Evolutionary conservation across 2,888 invertebrate genomes (phyloP).

Genomic region (Lasioglossum villosulum): DNA sequence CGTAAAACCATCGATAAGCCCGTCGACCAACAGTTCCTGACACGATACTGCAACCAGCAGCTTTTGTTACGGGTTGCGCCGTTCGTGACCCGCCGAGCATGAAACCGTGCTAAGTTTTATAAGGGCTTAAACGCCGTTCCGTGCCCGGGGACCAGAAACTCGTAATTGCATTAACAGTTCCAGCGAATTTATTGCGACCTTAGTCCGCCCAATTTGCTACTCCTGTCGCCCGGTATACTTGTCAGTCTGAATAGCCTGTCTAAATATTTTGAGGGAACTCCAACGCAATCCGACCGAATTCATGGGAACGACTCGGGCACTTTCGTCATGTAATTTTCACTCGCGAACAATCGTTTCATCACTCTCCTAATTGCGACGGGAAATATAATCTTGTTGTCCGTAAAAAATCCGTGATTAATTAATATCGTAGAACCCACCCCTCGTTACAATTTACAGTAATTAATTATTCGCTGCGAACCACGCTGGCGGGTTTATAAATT

Average conservation of each 20-base stretch:
- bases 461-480: slow-evolving; percentile 23
- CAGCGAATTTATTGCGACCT: not conserved
- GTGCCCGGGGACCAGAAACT: not conserved
- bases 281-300: not conserved
- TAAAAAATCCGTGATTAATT: not conserved
- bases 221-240: not conserved
- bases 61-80: slow-evolving; percentile 33
- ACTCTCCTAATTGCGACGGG: not conserved
- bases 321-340: not conserved
- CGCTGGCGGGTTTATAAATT: slow-evolving; percentile 42
- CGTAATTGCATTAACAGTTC: not conserved
- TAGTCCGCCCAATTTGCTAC: not conserved
- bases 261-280: not conserved
- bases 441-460: slow-evolving; percentile 23
- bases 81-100: not conserved
- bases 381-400: not conserved
- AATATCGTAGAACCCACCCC: not conserved
- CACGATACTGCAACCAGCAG: slow-evolving; percentile 30
- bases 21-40: slow-evolving; percentile 41
- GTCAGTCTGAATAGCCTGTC: not conserved
- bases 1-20: slow-evolving; percentile 66
- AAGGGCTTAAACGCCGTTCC: not conserved
- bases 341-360: not conserved
- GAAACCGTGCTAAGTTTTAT: slow-evolving; percentile 32
- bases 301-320: not conserved